Evolutionary conservation across 1,140 invertebrate species (phyloP), one percentile per base, ranked within the genome.

Genomic region (Megathymus violae): DNA sequence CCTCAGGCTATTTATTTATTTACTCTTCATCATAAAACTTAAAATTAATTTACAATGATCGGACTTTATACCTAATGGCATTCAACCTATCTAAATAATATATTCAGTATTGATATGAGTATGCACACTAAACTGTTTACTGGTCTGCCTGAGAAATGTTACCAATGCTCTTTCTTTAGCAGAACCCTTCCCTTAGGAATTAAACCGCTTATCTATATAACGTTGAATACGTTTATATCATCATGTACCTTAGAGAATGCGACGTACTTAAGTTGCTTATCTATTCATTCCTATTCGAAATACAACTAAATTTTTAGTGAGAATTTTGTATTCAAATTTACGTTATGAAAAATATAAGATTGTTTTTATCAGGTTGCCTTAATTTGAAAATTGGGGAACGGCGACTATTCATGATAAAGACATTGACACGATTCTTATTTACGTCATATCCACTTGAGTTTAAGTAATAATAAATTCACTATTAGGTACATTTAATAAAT

Each of bases 191-290:
- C 13, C 51, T 19, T 1, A 1, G 38, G 38, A 22, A 41, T 54
- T 54, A 22, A 7, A 43, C 36, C 17, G 51, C 41, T 31, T 31
- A 31, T 31, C 1, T 43, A 41, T 43, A 41, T 22, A 43, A 25
- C 13, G 19, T 41, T 56, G 41, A 56, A 43, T 5, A 43, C 38
- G 15, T n/a, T 56, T 56, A 43, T 22, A 31, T 31, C 41, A 43
- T 27, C 22, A 19, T 27, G 41, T 31, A 22, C 52, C 41, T 40
- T 43, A 27, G 22, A 27, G 40, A 22, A 43, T 14, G 40, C 14
- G 13, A 31, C 14, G 22, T 43, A 43, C 40, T 38, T 13, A 56
- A 56, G 10, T 41, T 41, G 38, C 13, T 14, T 27, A 16, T 47
- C 5, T 27, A 14, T 27, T 48, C 13, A n/a, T 47, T 47, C 22